Conservation (phyloP, 2,113 vertebrate genomes). For the Rhineura floridana region DNA sequence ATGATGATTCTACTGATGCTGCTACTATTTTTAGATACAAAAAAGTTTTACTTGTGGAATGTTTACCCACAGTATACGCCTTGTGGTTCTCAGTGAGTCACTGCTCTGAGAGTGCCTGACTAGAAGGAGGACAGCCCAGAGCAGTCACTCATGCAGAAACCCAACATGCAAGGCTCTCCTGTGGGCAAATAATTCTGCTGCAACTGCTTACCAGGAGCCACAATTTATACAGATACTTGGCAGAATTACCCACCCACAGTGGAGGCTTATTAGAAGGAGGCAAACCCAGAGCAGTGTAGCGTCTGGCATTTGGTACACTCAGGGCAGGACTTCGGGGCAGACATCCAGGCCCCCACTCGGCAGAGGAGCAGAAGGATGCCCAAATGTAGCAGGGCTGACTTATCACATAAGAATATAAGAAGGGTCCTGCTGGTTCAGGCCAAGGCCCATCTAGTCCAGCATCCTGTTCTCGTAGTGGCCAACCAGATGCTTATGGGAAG, state of each 20-base stretch:
- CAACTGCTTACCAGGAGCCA: too few species aligned
- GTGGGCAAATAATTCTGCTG: neutral
- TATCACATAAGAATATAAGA: neutral
- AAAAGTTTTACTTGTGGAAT: too few species aligned
- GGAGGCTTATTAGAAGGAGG: neutral
- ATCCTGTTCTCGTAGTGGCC: neutral
- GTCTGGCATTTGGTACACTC: too few species aligned
- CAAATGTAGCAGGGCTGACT: too few species aligned
- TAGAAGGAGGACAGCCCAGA: neutral
- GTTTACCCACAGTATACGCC: too few species aligned
- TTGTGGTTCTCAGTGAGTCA: neutral
- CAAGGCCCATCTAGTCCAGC: neutral
- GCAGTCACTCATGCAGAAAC: neutral
- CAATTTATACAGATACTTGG: neutral
- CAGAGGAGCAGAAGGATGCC: too few species aligned
- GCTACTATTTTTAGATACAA: too few species aligned
- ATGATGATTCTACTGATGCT: too few species aligned
- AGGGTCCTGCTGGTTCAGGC: neutral
- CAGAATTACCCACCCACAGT: neutral
- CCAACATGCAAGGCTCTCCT: too few species aligned
- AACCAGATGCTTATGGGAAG: too few species aligned
- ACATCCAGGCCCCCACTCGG: too few species aligned
- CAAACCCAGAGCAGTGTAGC: neutral
- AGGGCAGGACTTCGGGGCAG: too few species aligned
- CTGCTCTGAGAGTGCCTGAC: neutral